Conservation (phyloP, 2,797 vertebrate genomes). For the Naso thynnoides region DNA sequence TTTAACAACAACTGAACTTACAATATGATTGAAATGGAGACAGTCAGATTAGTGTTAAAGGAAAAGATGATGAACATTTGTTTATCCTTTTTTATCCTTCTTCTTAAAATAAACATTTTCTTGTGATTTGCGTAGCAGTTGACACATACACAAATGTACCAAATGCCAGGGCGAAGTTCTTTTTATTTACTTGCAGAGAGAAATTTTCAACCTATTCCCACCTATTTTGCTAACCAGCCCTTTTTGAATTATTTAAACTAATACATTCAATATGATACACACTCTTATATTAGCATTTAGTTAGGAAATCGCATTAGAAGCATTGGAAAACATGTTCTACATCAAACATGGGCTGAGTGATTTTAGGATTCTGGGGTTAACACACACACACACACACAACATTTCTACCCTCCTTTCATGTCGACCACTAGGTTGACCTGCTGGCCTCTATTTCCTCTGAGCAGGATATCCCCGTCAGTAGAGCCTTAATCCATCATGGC, state of each 20-base stretch:
- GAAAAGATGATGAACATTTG: too few relatives aligned
- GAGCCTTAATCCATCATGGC: conserved; percentile 72
- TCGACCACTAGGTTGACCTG: conserved; percentile 75
- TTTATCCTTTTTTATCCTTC: too few relatives aligned
- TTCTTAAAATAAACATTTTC: background rate
- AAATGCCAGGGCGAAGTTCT: background rate
- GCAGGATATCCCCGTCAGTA: conserved; percentile 72
- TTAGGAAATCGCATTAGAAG: conserved; percentile 8
- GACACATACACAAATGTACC: background rate
- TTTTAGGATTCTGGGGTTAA: conserved; percentile 24
- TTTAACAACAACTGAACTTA: too few relatives aligned
- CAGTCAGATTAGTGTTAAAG: background rate
- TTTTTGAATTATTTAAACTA: conserved; percentile 3
- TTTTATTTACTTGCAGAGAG: background rate
- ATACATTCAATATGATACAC: background rate
- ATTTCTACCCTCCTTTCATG: conserved; percentile 70
- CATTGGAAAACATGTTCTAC: conserved; percentile 27
- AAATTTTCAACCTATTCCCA: conserved; percentile 2
- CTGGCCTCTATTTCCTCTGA: conserved; percentile 75
- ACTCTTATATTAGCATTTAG: background rate
- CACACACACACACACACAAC: conserved; percentile 30
- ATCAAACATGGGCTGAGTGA: conserved; percentile 35
- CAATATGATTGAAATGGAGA: conserved; percentile 15
- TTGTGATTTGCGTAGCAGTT: background rate
- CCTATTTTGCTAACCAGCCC: background rate